These are phyloP conservation scores for Rhaphigaster nebulosa DNA, from an alignment of 2,888 invertebrate species.

Conservation along the genomic window DNA sequence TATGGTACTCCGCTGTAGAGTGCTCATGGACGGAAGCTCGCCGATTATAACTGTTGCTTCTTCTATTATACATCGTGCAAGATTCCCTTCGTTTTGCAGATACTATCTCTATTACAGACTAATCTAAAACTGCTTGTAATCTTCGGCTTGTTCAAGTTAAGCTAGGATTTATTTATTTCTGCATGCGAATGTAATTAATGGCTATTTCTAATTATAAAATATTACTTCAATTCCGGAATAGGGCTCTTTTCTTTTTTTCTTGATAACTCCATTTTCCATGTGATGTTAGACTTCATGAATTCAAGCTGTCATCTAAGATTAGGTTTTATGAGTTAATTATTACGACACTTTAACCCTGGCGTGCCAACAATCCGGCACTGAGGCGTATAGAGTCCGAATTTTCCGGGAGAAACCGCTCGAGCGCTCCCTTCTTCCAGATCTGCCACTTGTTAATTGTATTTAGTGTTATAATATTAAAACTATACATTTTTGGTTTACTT, in stretches of 20 bases:
- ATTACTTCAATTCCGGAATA: neutral
- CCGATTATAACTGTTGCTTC: conserved; percentile 26
- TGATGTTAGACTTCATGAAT: neutral
- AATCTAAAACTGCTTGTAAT: neutral
- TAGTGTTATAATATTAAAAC: too few species aligned
- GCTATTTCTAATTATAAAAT: neutral
- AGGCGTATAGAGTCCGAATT: too few species aligned
- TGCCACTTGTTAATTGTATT: too few species aligned
- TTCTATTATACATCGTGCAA: conserved; percentile 21
- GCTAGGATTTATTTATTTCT: neutral
- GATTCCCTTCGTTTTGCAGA: neutral
- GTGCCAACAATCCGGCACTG: too few species aligned
- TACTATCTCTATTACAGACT: conserved; percentile 11
- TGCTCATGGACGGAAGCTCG: conserved; percentile 14
- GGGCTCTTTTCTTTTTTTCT: neutral
- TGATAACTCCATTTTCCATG: neutral
- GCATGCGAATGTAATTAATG: neutral
- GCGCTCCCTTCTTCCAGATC: too few species aligned
- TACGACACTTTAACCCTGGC: too few species aligned
- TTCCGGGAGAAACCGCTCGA: too few species aligned
- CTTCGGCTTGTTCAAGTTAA: neutral
- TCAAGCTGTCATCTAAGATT: neutral
- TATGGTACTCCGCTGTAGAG: conserved; percentile 24
- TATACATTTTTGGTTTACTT: too few species aligned
- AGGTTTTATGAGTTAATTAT: too few species aligned